A percentile compares a stretch with the other conserved stretches of the same genome.
These are phyloP conservation scores for Mastomys natalensis DNA, from an alignment of 2,113 vertebrate species.

Conservation along the genomic window DNA sequence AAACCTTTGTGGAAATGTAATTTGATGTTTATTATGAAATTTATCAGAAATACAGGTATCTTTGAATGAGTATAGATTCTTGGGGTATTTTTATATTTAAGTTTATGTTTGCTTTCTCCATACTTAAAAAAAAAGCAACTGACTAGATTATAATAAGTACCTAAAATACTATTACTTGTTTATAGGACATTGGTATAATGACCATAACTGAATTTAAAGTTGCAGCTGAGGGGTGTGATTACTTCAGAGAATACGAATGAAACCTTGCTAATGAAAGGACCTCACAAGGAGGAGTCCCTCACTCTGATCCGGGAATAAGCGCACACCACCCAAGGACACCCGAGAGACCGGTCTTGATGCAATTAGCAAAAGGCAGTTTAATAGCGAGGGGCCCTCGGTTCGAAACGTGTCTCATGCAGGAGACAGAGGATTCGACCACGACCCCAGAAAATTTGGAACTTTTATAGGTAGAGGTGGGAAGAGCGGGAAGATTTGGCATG, in stretches of 20 bases:
- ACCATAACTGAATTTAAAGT: constrained; percentile 38
- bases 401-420: too few relatives aligned
- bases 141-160: neutral
- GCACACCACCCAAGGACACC: too few relatives aligned
- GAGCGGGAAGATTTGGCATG: too few relatives aligned
- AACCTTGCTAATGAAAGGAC: too few relatives aligned
- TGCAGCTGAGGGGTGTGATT: neutral
- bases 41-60: neutral
- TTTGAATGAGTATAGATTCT: constrained; percentile 6
- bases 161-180: constrained; percentile 8
- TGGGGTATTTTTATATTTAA: neutral
- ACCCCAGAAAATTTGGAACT: too few relatives aligned
- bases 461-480: too few relatives aligned
- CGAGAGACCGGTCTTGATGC: too few relatives aligned
- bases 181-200: neutral
- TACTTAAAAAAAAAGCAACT: constrained; percentile 5
- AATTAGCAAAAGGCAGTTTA: too few relatives aligned
- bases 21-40: neutral
- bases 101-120: constrained; percentile 29
- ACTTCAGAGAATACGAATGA: neutral
- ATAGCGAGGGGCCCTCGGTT: too few relatives aligned
- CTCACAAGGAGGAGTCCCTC: too few relatives aligned
- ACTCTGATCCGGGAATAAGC: too few relatives aligned
- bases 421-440: too few relatives aligned
- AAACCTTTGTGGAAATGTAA: neutral